Evolutionary conservation across 2,113 vertebrate genomes (phyloP), one percentile per base, ranked within the genome.

Genomic region (Atractosteus spatula): DNA sequence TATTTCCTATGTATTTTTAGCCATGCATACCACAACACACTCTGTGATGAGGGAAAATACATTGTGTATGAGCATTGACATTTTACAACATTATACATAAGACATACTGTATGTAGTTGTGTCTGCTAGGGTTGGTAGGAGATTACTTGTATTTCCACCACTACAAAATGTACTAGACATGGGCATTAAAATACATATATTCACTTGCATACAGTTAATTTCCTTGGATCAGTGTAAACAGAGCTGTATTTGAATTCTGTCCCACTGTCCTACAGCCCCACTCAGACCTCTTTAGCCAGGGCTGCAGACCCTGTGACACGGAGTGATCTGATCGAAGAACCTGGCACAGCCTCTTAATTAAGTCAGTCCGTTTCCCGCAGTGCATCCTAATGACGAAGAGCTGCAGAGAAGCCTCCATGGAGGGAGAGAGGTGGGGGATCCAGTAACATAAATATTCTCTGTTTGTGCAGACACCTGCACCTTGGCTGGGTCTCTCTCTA

Each of bases 391-490:
- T 70, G 55, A 54, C 62, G 12, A 10, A 8, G 14, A 7, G 14
- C 12, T 29, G 61, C 3, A n/a, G 42, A 8, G 47, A 41, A 29
- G 29, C 13, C 14, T 42, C 0, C 7, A 68, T 12, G n/a, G 67
- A 10, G 17, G 51, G 41, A 43, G 57, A 63, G 44, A 10, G 42
- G 11, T 51, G 43, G 55, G 41, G 41, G 42, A 43, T 16, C 41
- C 10, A 12, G 8, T 17, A 55, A 41, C 29, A 42, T 61, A 70
- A 70, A 45, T 70, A 70, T 70, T 13, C 55, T 59, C 44, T 55
- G 41, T 69, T 59, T 59, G 10, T 55, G 67, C 55, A n/a, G 54
- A 41, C 29, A 55, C 41, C 68, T 69, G 68, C 54, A 70, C 56
- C 13, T 13, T 44, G 42, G 55, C 12, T 8, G 51, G 14, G 7